Conservation (phyloP, 2,888 invertebrate genomes). For the Neoascia interrupta region DNA sequence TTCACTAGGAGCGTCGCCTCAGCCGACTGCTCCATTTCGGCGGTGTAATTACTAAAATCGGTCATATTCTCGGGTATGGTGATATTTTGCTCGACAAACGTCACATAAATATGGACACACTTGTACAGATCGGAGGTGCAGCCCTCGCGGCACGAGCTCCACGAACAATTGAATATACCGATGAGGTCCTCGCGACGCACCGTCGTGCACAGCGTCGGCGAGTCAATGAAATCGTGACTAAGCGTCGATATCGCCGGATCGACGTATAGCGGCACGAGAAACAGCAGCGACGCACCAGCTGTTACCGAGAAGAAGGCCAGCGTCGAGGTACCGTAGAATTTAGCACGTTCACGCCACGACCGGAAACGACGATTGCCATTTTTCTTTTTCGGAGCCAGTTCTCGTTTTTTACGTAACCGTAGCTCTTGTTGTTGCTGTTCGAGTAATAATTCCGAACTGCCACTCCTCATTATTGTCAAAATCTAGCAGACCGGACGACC, state of each 20-base stretch:
- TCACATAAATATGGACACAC: constrained; percentile 85
- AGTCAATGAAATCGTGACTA: constrained; percentile 91
- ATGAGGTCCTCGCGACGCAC: constrained; percentile 90
- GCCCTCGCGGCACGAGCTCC: constrained; percentile 94
- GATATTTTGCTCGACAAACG: constrained; percentile 79
- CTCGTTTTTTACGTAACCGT: constrained; percentile 83
- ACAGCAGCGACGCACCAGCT: constrained; percentile 86
- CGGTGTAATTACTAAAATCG: constrained; percentile 77
- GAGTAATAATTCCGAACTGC: constrained; percentile 88
- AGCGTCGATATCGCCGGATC: constrained; percentile 94
- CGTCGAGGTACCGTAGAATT: constrained; percentile 86
- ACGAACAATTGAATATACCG: constrained; percentile 93
- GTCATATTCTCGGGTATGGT: constrained; percentile 79
- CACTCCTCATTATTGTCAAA: constrained; percentile 84
- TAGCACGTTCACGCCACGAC: constrained; percentile 84
- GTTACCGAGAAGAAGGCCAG: constrained; percentile 86
- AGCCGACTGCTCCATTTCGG: constrained; percentile 78
- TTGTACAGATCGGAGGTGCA: constrained; percentile 90
- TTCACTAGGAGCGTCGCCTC: constrained; percentile 87
- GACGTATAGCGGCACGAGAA: constrained; percentile 87
- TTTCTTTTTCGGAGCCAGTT: constrained; percentile 82
- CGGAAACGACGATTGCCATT: constrained; percentile 81
- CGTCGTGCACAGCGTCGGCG: constrained; percentile 90
- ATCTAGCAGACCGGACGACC: constrained; percentile 72
- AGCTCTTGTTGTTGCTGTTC: constrained; percentile 87